Conservation (phyloP, 2,797 vertebrate genomes). For the Mormyrus hasselquistii region DNA sequence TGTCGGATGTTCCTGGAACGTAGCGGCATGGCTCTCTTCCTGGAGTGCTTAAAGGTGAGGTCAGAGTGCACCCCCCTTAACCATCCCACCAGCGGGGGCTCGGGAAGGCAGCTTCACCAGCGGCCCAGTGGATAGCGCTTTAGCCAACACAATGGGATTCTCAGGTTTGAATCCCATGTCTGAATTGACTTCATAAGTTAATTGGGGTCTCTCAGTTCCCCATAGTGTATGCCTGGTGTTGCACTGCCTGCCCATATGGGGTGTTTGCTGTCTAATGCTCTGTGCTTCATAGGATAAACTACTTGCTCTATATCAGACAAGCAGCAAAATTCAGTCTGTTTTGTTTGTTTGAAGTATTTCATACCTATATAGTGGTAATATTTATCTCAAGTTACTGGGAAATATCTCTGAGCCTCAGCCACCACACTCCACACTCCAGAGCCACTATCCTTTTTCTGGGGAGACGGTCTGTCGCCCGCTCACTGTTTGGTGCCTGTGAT, state of each 20-base stretch:
- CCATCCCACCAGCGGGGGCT: not conserved
- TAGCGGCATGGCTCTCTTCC: slow-evolving; percentile 88
- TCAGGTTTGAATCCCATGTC: not conserved
- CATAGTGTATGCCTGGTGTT: not conserved
- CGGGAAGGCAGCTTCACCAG: not conserved
- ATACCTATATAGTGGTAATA: not conserved
- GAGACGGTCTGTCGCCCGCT: not conserved
- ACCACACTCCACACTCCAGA: not conserved
- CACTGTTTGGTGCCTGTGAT: not conserved
- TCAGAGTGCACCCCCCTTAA: not conserved
- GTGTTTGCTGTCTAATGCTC: not conserved
- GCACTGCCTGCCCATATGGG: not conserved
- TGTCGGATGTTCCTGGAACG: slow-evolving; percentile 98
- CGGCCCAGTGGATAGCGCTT: not conserved
- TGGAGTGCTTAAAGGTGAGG: slow-evolving; percentile 85
- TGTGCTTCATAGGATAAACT: not conserved
- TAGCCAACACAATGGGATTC: not conserved
- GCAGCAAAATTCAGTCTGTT: not conserved
- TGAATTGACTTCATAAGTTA: not conserved
- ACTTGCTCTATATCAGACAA: not conserved
- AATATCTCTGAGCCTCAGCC: not conserved
- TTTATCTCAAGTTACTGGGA: not conserved
- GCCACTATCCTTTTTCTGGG: not conserved
- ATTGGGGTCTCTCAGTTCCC: not conserved
- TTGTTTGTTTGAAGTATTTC: not conserved